A percentile compares a stretch with the other conserved stretches of the same genome.
Conservation (phyloP, 2,113 vertebrate genomes). For the Pristiophorus japonicus region DNA sequence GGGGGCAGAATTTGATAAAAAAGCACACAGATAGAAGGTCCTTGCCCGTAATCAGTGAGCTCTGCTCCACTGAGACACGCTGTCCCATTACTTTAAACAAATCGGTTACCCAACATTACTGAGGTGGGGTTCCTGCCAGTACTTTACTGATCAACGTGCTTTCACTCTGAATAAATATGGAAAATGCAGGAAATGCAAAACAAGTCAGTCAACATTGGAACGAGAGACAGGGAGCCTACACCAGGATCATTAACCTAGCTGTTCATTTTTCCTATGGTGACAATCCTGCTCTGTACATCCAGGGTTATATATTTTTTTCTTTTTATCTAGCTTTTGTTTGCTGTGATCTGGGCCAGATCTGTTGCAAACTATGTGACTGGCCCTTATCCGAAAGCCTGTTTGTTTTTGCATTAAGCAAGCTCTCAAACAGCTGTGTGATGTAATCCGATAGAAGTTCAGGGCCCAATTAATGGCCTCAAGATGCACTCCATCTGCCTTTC, state of each 20-base stretch:
- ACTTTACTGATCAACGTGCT: too few relatives aligned
- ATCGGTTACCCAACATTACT: too few relatives aligned
- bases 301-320: neutral
- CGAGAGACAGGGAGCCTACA: neutral
- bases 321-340: neutral
- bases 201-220: neutral
- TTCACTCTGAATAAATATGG: neutral
- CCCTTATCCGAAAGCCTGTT: constrained; percentile 36
- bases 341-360: too few relatives aligned
- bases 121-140: neutral
- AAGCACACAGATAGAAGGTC: neutral
- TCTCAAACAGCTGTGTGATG: constrained; percentile 5
- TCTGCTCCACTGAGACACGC: neutral
- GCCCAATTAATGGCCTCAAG: neutral
- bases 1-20: too few relatives aligned
- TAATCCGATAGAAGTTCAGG: constrained; percentile 10
- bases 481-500: constrained; percentile 10
- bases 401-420: constrained; percentile 11
- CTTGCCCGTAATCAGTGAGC: neutral
- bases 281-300: neutral
- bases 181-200: neutral
- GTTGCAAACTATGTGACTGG: constrained; percentile 10
- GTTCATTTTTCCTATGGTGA: neutral
- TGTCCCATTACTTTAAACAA: neutral
- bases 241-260: too few relatives aligned